Conservation (phyloP, 1,140 invertebrate genomes). For the Chelonus insularis region DNA sequence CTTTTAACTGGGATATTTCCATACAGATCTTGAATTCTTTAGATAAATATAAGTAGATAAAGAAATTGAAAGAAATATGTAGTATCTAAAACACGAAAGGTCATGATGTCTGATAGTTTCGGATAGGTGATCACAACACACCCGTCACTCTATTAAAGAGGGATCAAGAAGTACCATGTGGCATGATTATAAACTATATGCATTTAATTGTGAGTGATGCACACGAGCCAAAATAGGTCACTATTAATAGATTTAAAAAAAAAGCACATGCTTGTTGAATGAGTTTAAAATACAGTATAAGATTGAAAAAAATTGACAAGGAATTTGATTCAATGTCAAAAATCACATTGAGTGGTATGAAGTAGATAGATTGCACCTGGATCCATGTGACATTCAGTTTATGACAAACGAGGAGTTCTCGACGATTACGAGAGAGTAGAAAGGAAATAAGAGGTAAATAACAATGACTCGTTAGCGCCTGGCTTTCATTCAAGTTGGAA, state of each 20-base stretch:
- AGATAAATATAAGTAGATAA: background rate
- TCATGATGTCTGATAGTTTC: conserved; percentile 16
- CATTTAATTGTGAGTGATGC: background rate
- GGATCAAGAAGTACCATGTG: conserved; percentile 18
- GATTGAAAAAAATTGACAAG: no score
- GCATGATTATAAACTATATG: conserved; percentile 23
- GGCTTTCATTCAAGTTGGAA: background rate
- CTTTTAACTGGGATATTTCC: no score
- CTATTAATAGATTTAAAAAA: no score
- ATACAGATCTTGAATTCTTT: no score
- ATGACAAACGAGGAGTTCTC: background rate
- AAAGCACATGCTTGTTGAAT: no score
- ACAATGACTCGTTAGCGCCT: conserved; percentile 31
- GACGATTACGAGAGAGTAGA: background rate
- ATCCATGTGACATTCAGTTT: background rate
- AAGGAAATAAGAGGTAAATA: conserved; percentile 19
- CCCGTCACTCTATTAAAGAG: conserved; percentile 4
- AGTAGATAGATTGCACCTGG: no score
- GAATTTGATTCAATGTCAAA: no score
- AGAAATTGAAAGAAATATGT: background rate
- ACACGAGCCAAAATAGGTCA: no score
- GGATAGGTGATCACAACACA: conserved; percentile 15
- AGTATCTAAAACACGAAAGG: background rate
- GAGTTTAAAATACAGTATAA: no score
- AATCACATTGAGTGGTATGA: no score